phyloP scores from a whole-genome alignment of 2,888 invertebrate genomes.

The Minunthozetes semirufus region DNA sequence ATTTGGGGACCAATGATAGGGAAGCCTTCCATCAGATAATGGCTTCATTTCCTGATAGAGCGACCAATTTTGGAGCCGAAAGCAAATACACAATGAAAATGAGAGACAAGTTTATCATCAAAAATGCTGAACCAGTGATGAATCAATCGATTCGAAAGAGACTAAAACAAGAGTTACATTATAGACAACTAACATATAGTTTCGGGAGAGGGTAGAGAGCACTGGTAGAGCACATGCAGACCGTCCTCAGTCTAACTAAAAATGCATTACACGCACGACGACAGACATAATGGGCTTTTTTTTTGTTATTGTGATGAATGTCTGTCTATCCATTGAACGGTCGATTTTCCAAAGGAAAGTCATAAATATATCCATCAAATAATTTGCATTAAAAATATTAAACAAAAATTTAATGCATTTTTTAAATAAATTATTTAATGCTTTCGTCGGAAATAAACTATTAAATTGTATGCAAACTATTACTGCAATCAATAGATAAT shows the following conservation, averaged over 20 bases:
- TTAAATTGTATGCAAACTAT: background rate
- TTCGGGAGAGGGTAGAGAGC: background rate
- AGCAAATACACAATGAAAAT: slow-evolving; percentile 23
- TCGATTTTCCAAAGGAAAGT: background rate
- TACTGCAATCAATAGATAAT: background rate
- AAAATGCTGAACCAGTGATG: background rate
- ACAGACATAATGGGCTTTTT: slow-evolving; percentile 16
- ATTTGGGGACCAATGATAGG: background rate
- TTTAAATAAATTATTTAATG: slow-evolving; percentile 12
- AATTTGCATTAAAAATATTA: slow-evolving; percentile 7
- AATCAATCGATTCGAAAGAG: background rate
- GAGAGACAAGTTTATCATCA: slow-evolving; percentile 10
- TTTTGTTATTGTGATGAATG: slow-evolving; percentile 17
- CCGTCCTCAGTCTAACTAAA: background rate
- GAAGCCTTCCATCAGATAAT: slow-evolving; percentile 25
- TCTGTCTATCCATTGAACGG: background rate
- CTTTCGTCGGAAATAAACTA: background rate
- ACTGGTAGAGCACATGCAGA: background rate
- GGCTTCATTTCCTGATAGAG: slow-evolving; percentile 30
- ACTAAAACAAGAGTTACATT: slow-evolving; percentile 15
- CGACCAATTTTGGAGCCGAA: slow-evolving; percentile 24
- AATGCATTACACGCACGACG: slow-evolving; percentile 30
- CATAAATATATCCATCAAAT: slow-evolving; percentile 8
- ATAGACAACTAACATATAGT: background rate
- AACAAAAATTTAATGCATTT: slow-evolving; percentile 4